phyloP scores from a whole-genome alignment of 2,888 invertebrate species.

The Dryobotodes eremita region DNA sequence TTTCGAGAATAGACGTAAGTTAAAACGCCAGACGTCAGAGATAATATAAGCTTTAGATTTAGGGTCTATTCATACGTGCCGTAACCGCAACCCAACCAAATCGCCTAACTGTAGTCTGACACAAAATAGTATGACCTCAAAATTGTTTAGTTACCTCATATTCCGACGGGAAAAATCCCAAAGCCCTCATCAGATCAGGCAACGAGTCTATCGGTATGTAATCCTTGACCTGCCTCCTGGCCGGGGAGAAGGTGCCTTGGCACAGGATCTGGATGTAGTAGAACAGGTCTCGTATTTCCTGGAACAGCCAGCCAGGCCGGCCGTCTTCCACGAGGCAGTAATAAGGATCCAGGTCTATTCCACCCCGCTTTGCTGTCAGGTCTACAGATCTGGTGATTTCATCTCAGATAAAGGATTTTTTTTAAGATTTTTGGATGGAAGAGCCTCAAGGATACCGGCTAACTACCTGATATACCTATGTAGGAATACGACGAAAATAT shows the following conservation, averaged over 20 bases:
- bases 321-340: constrained; percentile 94
- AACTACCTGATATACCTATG: background rate
- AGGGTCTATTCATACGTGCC: background rate
- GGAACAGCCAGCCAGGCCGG: constrained; percentile 93
- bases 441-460: background rate
- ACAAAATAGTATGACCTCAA: background rate
- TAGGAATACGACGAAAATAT: background rate
- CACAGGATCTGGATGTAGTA: constrained; percentile 94
- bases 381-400: constrained; percentile 86
- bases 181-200: constrained; percentile 93
- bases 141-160: constrained; percentile 90
- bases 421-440: background rate
- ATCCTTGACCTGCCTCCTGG: constrained; percentile 91
- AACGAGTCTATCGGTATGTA: constrained; percentile 92
- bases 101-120: background rate
- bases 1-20: background rate
- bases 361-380: constrained; percentile 87
- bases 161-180: constrained; percentile 94
- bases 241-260: constrained; percentile 93
- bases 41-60: background rate
- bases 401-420: background rate
- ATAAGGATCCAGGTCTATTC: constrained; percentile 92
- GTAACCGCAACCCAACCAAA: background rate
- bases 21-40: background rate
- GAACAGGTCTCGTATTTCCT: constrained; percentile 94